These are phyloP conservation scores for Halcyon leucocephala DNA, from an alignment of 2,797 vertebrate species.

Conservation along the genomic window DNA sequence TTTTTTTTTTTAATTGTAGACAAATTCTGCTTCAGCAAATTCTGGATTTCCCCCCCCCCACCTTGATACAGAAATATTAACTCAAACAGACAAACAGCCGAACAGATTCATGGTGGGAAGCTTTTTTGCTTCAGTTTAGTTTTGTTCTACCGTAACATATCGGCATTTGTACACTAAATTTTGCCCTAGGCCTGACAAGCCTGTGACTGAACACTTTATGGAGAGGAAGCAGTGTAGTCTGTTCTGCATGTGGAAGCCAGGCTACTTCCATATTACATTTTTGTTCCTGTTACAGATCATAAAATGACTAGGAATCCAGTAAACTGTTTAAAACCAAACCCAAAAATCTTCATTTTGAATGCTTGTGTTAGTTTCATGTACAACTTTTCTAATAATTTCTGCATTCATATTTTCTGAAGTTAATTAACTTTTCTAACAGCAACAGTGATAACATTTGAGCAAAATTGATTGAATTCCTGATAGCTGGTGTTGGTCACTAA, in stretches of 20 bases:
- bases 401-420: not conserved
- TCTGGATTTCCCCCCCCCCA: not conserved
- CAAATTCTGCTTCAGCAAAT: not conserved
- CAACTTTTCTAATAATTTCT: not conserved
- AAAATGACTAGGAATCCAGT: not conserved
- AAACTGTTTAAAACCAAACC: not conserved
- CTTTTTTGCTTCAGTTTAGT: not conserved
- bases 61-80: not conserved
- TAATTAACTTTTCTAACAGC: not conserved
- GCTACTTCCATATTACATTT: not conserved
- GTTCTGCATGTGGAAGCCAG: not conserved
- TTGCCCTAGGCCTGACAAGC: not conserved
- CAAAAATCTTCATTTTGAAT: not conserved
- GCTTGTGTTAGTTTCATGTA: not conserved
- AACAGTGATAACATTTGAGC: not conserved
- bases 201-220: not conserved
- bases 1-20: not conserved
- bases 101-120: not conserved
- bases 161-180: not conserved
- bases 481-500: not conserved
- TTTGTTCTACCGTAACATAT: not conserved
- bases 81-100: not conserved
- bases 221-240: not conserved
- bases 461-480: not conserved
- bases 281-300: not conserved